Conservation (phyloP, 2,113 vertebrate genomes). For the Gambusia affinis region DNA sequence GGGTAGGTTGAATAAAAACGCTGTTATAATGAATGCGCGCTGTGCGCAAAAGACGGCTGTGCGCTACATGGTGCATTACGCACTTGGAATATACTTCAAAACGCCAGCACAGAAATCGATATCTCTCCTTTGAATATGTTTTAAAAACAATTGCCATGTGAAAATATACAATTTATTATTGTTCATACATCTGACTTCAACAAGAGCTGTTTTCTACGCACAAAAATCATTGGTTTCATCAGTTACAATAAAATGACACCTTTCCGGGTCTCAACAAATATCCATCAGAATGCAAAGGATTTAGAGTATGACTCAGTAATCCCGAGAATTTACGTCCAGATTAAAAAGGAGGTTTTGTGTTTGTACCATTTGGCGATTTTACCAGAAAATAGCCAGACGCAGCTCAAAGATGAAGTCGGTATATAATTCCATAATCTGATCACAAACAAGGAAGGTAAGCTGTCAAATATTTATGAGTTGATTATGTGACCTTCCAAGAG, state of each 20-base stretch:
- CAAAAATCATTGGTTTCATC: no score
- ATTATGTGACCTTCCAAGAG: no score
- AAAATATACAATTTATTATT: neutral
- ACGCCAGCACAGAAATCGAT: neutral
- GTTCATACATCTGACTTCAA: neutral
- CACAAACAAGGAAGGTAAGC: no score
- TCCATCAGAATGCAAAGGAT: neutral
- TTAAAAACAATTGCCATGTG: neutral
- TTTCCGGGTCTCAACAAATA: neutral
- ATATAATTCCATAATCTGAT: no score
- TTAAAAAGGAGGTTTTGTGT: neutral
- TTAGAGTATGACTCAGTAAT: neutral
- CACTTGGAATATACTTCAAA: neutral
- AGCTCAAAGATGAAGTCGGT: neutral
- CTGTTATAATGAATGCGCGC: neutral
- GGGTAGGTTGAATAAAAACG: conserved; percentile 80
- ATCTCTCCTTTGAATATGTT: neutral
- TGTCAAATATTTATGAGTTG: no score
- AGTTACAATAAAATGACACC: no score
- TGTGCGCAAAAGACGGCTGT: neutral
- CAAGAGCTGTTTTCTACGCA: neutral
- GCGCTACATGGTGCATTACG: neutral
- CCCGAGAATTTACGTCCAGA: neutral
- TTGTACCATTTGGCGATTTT: neutral
- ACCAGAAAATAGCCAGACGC: neutral